Evolutionary conservation across 2,888 invertebrate species (phyloP).

Genomic region (Pachymerium ferrugineum): DNA sequence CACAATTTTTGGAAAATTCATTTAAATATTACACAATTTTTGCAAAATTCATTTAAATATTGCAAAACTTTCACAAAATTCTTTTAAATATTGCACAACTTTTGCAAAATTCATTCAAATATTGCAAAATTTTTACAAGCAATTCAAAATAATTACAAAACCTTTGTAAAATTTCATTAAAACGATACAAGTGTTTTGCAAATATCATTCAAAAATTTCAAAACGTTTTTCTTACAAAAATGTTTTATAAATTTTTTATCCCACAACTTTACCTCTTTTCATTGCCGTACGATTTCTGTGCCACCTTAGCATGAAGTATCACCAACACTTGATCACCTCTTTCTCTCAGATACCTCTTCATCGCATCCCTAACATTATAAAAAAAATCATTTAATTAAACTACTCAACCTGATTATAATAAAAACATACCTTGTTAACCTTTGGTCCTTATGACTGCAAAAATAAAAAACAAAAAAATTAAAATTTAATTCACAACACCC

Average conservation of each 20-base stretch:
- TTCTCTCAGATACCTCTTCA: constrained; percentile 93
- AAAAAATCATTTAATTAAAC: neutral
- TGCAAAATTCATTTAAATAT: too few relatives aligned
- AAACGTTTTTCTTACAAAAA: too few relatives aligned
- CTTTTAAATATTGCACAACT: too few relatives aligned
- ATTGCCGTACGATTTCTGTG: constrained; percentile 99
- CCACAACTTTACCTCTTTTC: constrained; percentile 68
- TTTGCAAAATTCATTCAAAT: too few relatives aligned
- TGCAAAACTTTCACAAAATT: too few relatives aligned
- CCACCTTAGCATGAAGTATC: constrained; percentile 97
- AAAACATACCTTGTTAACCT: constrained; percentile 31
- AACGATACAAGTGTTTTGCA: too few relatives aligned
- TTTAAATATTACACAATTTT: too few relatives aligned
- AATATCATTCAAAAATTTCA: too few relatives aligned
- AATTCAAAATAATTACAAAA: neutral
- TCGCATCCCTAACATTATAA: constrained; percentile 63
- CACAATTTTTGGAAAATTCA: too few relatives aligned
- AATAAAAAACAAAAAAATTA: constrained; percentile 28
- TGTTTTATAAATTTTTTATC: too few relatives aligned
- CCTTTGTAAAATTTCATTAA: neutral
- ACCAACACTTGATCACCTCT: constrained; percentile 93
- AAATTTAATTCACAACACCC: neutral
- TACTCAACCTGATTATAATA: neutral
- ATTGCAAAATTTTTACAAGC: too few relatives aligned
- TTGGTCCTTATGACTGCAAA: constrained; percentile 34